Percentiles rank a stretch among this genome's conserved stretches.
phyloP scores from a whole-genome alignment of 2,113 vertebrate species.

The Tachysurus vachellii region DNA sequence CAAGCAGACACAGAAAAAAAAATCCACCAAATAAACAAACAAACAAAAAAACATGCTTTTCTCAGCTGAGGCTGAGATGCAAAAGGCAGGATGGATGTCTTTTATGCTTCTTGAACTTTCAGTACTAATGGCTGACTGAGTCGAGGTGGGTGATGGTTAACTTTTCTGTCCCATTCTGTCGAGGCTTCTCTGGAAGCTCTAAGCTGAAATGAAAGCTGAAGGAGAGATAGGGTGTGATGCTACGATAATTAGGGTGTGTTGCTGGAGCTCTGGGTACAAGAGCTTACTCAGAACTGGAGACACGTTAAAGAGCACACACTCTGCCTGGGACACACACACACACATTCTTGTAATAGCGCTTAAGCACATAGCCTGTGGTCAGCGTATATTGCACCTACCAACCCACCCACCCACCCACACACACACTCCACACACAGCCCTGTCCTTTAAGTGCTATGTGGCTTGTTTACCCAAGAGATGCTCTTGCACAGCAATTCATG shows the following conservation, averaged over 20 bases:
- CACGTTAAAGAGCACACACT: slow-evolving; percentile 55
- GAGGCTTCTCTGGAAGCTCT: slow-evolving; percentile 59
- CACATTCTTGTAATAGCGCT: slow-evolving; percentile 57
- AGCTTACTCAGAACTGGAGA: slow-evolving; percentile 66
- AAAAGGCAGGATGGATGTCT: slow-evolving; percentile 48
- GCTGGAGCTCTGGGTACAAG: slow-evolving; percentile 58
- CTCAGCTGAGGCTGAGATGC: slow-evolving; percentile 53
- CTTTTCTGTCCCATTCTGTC: slow-evolving; percentile 63
- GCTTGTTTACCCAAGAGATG: slow-evolving; percentile 66
- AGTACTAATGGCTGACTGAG: slow-evolving; percentile 63
- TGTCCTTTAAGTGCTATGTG: slow-evolving; percentile 58
- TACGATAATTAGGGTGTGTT: slow-evolving; percentile 70
- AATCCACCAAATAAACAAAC: slow-evolving; percentile 35
- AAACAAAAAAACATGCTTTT: slow-evolving; percentile 44
- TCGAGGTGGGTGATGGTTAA: slow-evolving; percentile 69
- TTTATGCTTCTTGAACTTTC: slow-evolving; percentile 58
- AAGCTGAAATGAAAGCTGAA: slow-evolving; percentile 65
- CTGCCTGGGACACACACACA: slow-evolving; percentile 16
- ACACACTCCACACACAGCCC: slow-evolving; percentile 15
- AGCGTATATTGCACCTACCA: slow-evolving; percentile 50
- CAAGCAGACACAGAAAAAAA: slow-evolving; percentile 51
- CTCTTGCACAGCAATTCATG: slow-evolving; percentile 57
- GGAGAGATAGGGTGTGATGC: slow-evolving; percentile 66
- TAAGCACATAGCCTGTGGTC: slow-evolving; percentile 57
- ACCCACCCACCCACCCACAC: slow-evolving; percentile 28